A percentile compares a stretch with the other conserved stretches of the same genome.
phyloP scores from a whole-genome alignment of 2,113 vertebrate genomes.

The Saccopteryx leptura region DNA sequence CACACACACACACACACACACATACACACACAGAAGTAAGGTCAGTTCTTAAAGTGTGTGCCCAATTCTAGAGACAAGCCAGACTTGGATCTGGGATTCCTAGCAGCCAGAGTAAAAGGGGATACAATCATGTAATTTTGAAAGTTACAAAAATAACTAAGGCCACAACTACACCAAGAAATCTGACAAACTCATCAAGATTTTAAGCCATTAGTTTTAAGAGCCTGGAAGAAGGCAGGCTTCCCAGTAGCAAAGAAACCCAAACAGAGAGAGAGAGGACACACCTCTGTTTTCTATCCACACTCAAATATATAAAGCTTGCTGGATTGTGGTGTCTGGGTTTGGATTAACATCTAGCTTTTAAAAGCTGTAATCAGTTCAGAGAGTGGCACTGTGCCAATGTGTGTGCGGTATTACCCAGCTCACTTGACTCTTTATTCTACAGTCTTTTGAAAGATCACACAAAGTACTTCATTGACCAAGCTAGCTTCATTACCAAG shows the following conservation, averaged over 20 bases:
- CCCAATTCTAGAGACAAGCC: neutral
- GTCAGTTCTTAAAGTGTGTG: neutral
- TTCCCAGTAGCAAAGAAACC: conserved; percentile 35
- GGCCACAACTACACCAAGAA: neutral
- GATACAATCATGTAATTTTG: neutral
- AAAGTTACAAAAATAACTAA: conserved; percentile 54
- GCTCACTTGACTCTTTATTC: neutral
- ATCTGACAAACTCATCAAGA: conserved; percentile 60
- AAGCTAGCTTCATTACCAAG: conserved; percentile 30
- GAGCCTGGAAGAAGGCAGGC: conserved; percentile 49
- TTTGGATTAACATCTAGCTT: conserved; percentile 66
- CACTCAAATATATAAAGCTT: neutral
- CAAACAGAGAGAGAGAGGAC: neutral
- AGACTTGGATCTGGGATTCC: conserved; percentile 9
- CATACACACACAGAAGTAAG: neutral
- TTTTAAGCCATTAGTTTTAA: conserved; percentile 30
- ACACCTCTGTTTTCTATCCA: conserved; percentile 43
- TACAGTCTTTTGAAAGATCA: conserved; percentile 44
- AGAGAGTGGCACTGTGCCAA: neutral
- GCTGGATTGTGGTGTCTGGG: conserved; percentile 59
- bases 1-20: no score
- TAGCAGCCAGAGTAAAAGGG: neutral
- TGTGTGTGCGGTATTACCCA: neutral
- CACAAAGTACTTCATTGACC: conserved; percentile 55
- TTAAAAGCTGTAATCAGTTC: conserved; percentile 49